phyloP scores from a whole-genome alignment of 2,113 vertebrate genomes.

The Chelonoidis abingdonii region DNA sequence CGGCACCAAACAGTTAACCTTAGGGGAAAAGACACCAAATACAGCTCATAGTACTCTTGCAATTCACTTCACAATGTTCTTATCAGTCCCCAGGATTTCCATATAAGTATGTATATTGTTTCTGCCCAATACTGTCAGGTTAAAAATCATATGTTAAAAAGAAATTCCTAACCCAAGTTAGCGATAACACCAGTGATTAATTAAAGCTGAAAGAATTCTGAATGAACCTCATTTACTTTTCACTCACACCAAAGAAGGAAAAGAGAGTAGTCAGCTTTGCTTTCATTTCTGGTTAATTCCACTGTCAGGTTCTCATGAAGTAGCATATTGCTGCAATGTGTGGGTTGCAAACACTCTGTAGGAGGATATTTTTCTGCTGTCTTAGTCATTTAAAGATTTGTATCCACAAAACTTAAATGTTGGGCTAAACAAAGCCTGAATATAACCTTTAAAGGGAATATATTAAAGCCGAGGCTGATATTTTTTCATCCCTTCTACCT shows the following conservation, averaged over 20 bases:
- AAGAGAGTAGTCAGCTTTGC: not conserved
- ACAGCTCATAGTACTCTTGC: not conserved
- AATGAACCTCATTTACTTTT: not conserved
- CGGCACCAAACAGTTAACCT: not conserved
- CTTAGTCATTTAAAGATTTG: not conserved
- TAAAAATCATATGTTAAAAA: not conserved
- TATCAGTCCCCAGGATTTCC: rapidly evolving
- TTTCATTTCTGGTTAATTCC: not conserved
- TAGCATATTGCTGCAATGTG: not conserved
- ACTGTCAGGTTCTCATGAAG: not conserved
- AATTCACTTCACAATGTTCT: not conserved
- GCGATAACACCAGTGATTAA: not conserved
- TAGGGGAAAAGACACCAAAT: not conserved
- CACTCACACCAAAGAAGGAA: not conserved
- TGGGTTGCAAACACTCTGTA: rapidly evolving
- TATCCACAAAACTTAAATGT: not conserved
- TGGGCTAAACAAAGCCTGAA: not conserved
- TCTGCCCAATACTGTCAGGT: not conserved
- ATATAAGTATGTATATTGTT: not conserved
- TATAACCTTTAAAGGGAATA: not conserved
- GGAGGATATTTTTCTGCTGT: not conserved
- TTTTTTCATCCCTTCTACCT: not conserved
- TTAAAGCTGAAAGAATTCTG: not conserved
- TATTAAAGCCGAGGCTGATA: not conserved
- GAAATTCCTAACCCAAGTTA: not conserved